Evolutionary conservation across 2,113 vertebrate genomes (phyloP), one percentile per base, ranked within the genome.

Genomic region (Epinephelus cyanopodus): DNA sequence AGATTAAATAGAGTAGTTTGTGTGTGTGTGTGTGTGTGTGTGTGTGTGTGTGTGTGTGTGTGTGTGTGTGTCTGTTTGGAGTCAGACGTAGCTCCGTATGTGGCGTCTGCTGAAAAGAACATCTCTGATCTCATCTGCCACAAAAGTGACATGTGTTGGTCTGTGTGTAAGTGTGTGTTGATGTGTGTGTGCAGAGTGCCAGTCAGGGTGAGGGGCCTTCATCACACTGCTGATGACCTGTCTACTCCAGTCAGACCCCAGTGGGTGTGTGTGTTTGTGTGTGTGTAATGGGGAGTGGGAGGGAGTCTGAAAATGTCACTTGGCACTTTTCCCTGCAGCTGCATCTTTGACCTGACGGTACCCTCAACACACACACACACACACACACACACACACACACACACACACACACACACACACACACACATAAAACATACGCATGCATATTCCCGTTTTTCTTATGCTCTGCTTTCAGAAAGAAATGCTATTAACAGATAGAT

Each of bases 41-140:
- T 64, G 45, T 60, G 47, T 58, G 23, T 45, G 23, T 64, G 72
- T 63, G 45, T 47, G 17, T 74, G 42, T 48, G 15, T 39, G 52
- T 77, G 42, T 57, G 27, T 71, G 27, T 39, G 21, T 52, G 14
- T 65, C 39, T 75, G 81, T 50, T 19, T 25, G 53, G 53, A 54
- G 18, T 53, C 57, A 67, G 65, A 89, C 52, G 90, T 88, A 94
- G 94, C 92, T 95, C 91, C 93, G 93, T 92, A 92, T 89, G 89
- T 96, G 95, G 95, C 85, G 84, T 94, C 82, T 94, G 92, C 91
- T 67, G 94, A 94, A 95, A 96, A 96, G 95, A 96, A 95, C 94
- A 96, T 95, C 96, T 96, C 92, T 92, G 89, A 94, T 96, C 87
- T 93, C 89, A 93, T 95, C 94, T 85, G 91, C 92, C 91, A 85